Evolutionary conservation across 2,888 invertebrate genomes (phyloP).

Genomic region (Lithophane ornitopus): DNA sequence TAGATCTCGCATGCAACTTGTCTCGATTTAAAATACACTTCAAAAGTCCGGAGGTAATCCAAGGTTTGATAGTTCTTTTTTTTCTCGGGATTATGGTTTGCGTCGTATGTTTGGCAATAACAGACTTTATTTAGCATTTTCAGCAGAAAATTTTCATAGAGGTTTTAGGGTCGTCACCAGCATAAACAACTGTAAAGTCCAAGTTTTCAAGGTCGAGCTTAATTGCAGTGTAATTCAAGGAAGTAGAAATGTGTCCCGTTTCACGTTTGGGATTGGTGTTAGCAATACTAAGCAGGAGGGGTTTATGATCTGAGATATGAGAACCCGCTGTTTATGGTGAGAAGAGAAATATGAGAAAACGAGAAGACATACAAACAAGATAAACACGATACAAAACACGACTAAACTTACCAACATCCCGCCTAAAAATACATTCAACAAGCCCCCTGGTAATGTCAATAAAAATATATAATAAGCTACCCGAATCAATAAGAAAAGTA

Average conservation of each 20-base stretch:
- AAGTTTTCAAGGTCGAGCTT: not conserved
- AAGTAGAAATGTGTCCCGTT: not conserved
- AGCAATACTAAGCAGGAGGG: not conserved
- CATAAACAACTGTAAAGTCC: not conserved
- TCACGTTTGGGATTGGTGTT: no score
- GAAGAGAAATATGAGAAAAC: no score
- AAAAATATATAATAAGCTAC: no score
- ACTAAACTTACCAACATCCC: no score
- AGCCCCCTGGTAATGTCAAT: no score
- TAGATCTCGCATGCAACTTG: not conserved
- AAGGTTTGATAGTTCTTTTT: not conserved
- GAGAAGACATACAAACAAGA: no score
- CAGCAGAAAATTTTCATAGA: not conserved
- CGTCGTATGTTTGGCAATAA: not conserved
- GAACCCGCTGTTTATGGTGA: no score
- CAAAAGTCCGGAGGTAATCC: no score
- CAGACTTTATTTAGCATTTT: no score
- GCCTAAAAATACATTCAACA: no score
- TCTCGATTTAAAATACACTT: not conserved
- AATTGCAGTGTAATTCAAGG: slow-evolving; percentile 5
- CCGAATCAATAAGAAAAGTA: no score
- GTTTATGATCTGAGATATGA: slow-evolving; percentile 11
- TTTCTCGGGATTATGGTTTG: slow-evolving; percentile 2
- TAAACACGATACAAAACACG: no score
- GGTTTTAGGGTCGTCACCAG: not conserved